phyloP scores from a whole-genome alignment of 2,888 invertebrate genomes.

The Panzeria rudis region DNA sequence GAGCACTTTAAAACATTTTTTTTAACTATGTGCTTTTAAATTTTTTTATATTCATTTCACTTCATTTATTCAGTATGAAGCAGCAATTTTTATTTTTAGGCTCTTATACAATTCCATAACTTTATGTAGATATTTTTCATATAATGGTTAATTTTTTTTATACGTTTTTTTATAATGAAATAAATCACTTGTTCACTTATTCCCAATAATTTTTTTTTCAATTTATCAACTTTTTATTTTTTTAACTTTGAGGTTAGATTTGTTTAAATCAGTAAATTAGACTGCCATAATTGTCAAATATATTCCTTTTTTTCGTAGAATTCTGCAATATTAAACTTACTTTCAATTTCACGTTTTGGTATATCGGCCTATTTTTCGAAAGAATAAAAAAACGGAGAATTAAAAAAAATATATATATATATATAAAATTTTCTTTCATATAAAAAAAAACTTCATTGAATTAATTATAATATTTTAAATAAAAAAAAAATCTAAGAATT shows the following conservation, averaged over 20 bases:
- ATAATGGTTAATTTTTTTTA: neutral
- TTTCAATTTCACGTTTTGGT: constrained; percentile 94
- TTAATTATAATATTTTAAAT: constrained; percentile 36
- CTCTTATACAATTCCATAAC: constrained; percentile 41
- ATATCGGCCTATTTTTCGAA: constrained; percentile 88
- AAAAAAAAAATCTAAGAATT: constrained; percentile 65
- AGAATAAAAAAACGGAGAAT: constrained; percentile 75
- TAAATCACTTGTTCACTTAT: constrained; percentile 13
- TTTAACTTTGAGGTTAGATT: constrained; percentile 77
- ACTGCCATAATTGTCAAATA: constrained; percentile 37
- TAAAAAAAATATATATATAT: constrained; percentile 56
- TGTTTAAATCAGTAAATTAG: constrained; percentile 23
- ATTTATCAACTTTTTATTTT: no score
- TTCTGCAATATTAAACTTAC: constrained; percentile 86
- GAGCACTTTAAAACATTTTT: neutral
- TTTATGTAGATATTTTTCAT: neutral
- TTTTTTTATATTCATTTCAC: constrained; percentile 4
- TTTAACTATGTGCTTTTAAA: neutral
- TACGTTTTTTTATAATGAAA: neutral
- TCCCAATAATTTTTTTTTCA: neutral
- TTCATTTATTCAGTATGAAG: neutral
- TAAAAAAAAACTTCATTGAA: constrained; percentile 19
- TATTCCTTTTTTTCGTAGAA: constrained; percentile 50
- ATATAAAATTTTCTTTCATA: constrained; percentile 27
- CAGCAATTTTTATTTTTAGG: constrained; percentile 8